Base-by-base conservation (phyloP, 2,113 vertebrate genomes). In the Paramisgurnus dabryanus region DNA sequence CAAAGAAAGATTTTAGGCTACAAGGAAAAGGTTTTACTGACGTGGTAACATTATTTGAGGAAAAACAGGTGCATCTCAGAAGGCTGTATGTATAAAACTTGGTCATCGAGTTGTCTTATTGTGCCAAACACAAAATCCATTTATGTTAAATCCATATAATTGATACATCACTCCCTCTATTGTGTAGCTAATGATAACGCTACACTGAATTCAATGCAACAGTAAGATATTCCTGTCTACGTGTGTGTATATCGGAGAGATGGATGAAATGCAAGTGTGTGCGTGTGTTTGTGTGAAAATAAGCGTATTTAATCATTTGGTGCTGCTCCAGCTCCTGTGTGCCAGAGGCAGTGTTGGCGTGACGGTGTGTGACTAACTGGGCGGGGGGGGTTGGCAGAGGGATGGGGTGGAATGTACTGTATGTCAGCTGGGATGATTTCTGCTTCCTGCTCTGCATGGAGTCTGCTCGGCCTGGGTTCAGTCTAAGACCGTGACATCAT, bases 291-390 rank as follows among this genome's bases (percentile, higher is more conserved):
- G 61, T 65, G 60, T 63, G 63, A 76, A 83, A 65, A 76, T 80
- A 79, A 80, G 80, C 60, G 40, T 60, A 47, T 72, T 65, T 78
- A 80, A 84, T 78, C 47, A 80, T 60, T 79, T 82, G 71, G 77
- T 85, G 60, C 55, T 18, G 61, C 71, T 82, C 80, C 67, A 82
- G 41, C 43, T 69, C 53, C 71, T 76, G 71, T 58, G 50, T 68
- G 76, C 76, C 81, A 79, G 64, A 74, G 69, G 81, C 76, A 63
- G 81, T 74, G 69, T 13, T 60, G 68, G 76, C 67, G 6, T 75
- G 71, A 40, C 49, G 27, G 63, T 80, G 64, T 80, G 79, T 81
- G 79, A 81, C 79, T 81, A 74, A 81, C 50, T 9, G 64, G 55
- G 57, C 34, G 41, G 64, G 55, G 47, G 47, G 61, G 69, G 49